These are phyloP conservation scores for Drosophila lacertosa DNA, from an alignment of 1,140 invertebrate species.

Conservation along the genomic window DNA sequence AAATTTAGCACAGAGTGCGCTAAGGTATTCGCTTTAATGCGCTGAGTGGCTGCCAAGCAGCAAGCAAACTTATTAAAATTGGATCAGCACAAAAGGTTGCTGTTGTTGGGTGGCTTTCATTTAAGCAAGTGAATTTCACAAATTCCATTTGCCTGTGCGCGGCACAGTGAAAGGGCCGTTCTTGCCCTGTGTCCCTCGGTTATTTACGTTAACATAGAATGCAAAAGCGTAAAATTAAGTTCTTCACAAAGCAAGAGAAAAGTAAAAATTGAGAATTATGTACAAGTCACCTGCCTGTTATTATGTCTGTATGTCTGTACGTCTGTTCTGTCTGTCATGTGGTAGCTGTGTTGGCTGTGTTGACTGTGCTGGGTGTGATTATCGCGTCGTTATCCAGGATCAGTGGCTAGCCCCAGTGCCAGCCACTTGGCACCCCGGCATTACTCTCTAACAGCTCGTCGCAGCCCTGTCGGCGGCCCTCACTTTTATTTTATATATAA, in stretches of 20 bases:
- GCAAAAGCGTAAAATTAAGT: constrained; percentile 79
- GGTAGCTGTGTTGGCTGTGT: constrained; percentile 39
- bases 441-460: background rate
- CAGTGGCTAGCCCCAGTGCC: constrained; percentile 53
- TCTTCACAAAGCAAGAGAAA: constrained; percentile 40
- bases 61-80: constrained; percentile 61
- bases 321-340: constrained; percentile 51
- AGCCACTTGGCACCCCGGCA: constrained; percentile 26
- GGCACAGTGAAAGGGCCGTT: background rate
- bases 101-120: constrained; percentile 21
- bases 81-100: constrained; percentile 15
- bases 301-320: constrained; percentile 2
- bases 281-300: constrained; percentile 68
- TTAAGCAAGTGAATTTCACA: constrained; percentile 26
- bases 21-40: constrained; percentile 24
- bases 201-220: constrained; percentile 52
- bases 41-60: constrained; percentile 33
- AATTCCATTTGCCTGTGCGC: constrained; percentile 17
- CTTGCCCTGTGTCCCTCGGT: constrained; percentile 1
- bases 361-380: constrained; percentile 67
- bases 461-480: constrained; percentile 15
- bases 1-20: constrained; percentile 14
- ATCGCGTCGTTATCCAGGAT: constrained; percentile 81
- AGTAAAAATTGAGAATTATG: constrained; percentile 65
- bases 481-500: constrained; percentile 72